Evolutionary conservation across 2,888 invertebrate species (phyloP), one percentile per base, ranked within the genome.

Genomic region (Eilema griseolum): DNA sequence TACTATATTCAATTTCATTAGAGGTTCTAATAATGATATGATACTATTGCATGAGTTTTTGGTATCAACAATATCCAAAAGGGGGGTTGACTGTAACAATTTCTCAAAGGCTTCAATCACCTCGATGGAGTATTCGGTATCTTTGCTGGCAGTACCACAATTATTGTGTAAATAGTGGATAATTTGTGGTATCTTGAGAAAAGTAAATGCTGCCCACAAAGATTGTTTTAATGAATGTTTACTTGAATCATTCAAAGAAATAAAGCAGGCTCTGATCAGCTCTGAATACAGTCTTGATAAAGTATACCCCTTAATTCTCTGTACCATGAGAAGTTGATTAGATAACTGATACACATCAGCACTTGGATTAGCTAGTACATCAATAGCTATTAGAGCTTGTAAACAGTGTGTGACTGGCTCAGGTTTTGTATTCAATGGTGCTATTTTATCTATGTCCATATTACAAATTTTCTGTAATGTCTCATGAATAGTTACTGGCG

Each of bases 131-230:
- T 96, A 97, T 77, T 98, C 98, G 37, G 95, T 93, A 74, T 96
- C 96, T 80, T 96, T 96, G 59, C 94, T 96, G 60, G 85, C 87
- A 81, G 96, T 96, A 61, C 96, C 95, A 78, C 96, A 96, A 60
- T 95, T 89, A 52, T 95, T 95, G 80, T 97, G 96, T 61, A 98
- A 89, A 77, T 97, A 96, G 71, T 97, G 96, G 62, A 98, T 95
- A 63, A 98, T 97, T 85, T 97, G 97, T 0, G 98, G 98, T 66
- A 99, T 97, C 95, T 99, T 99, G 12, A 99, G 96, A 87, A 99
- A 99, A 0, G 98, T 98, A 88, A 99, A 99, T 14, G 99, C 98
- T 20, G 98, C 98, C 98, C 99, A 99, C 84, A 98, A 97, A 7
- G 98, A 97, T 85, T 99, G 98, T 81, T 98, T 97, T 12, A 97